Conservation (phyloP, 2,113 vertebrate genomes). For the Albula glossodonta region DNA sequence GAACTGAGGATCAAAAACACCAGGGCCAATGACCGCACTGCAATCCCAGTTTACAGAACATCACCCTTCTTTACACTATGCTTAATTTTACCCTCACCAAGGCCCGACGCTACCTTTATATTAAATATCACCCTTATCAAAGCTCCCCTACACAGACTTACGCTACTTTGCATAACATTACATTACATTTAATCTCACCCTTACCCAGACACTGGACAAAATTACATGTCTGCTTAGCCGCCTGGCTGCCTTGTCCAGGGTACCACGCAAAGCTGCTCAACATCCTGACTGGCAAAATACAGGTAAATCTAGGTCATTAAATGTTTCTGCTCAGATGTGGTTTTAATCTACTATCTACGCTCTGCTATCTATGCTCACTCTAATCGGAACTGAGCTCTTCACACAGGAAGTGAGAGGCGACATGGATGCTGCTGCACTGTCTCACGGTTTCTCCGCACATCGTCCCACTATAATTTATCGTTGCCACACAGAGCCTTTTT, state of each 20-base stretch:
- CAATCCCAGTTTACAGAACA: background rate
- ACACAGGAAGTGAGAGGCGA: too few relatives aligned
- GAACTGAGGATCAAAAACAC: background rate
- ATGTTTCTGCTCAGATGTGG: background rate
- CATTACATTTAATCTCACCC: background rate
- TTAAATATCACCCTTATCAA: background rate
- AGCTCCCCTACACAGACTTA: background rate
- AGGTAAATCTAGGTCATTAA: background rate
- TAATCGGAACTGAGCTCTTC: background rate
- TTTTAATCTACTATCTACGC: background rate
- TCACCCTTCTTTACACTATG: too few relatives aligned
- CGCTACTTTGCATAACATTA: background rate
- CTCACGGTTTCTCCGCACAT: background rate
- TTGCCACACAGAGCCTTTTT: background rate
- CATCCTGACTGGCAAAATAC: background rate
- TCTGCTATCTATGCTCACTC: background rate
- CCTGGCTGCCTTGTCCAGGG: background rate
- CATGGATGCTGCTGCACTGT: background rate
- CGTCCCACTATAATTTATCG: background rate
- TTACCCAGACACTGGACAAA: background rate
- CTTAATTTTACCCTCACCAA: too few relatives aligned
- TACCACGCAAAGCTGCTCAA: background rate
- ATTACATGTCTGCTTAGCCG: background rate
- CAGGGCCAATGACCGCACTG: background rate
- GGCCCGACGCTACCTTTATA: background rate